Evolutionary conservation across 2,888 invertebrate genomes (phyloP).

Genomic region (Drosophila eohydei): DNA sequence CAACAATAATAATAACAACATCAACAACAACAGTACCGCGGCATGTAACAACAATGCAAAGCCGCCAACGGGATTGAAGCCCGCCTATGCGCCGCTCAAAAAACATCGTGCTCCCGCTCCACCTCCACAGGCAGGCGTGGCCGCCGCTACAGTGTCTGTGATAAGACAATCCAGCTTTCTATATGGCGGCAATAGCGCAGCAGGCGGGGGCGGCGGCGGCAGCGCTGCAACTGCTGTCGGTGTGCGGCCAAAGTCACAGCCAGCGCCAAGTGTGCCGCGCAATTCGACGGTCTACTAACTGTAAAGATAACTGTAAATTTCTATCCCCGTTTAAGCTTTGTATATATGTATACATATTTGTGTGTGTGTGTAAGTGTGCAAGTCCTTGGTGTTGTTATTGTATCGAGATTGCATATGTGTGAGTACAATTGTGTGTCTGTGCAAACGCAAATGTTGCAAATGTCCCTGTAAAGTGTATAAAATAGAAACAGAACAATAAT

Average conservation of each 20-base stretch:
- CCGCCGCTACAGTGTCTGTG: slow-evolving; percentile 82
- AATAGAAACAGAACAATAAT: slow-evolving; percentile 41
- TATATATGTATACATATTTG: slow-evolving; percentile 49
- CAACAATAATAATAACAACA: slow-evolving; percentile 55
- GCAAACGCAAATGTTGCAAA: slow-evolving; percentile 22
- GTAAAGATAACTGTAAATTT: slow-evolving; percentile 21
- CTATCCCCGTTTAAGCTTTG: slow-evolving; percentile 46
- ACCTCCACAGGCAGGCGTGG: slow-evolving; percentile 81
- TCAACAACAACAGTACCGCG: slow-evolving; percentile 53
- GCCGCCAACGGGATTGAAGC: slow-evolving; percentile 62
- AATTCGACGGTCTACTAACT: slow-evolving; percentile 67
- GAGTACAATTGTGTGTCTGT: slow-evolving; percentile 7
- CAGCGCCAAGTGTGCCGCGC: slow-evolving; percentile 53
- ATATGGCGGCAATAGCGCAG: slow-evolving; percentile 68
- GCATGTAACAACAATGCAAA: slow-evolving; percentile 65
- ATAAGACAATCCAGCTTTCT: slow-evolving; percentile 82
- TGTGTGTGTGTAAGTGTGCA: slow-evolving; percentile 17
- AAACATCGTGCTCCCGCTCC: slow-evolving; percentile 82
- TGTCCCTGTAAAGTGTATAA: slow-evolving; percentile 38
- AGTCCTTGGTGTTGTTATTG: slow-evolving; percentile 21
- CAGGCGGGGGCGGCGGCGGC: slow-evolving; percentile 24
- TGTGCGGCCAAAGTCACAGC: slow-evolving; percentile 64
- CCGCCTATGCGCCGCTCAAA: slow-evolving; percentile 77
- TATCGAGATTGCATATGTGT: slow-evolving; percentile 3
- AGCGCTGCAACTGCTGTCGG: slow-evolving; percentile 16